Evolutionary conservation across 2,888 invertebrate species (phyloP).

Genomic region (Drosophila merina): DNA sequence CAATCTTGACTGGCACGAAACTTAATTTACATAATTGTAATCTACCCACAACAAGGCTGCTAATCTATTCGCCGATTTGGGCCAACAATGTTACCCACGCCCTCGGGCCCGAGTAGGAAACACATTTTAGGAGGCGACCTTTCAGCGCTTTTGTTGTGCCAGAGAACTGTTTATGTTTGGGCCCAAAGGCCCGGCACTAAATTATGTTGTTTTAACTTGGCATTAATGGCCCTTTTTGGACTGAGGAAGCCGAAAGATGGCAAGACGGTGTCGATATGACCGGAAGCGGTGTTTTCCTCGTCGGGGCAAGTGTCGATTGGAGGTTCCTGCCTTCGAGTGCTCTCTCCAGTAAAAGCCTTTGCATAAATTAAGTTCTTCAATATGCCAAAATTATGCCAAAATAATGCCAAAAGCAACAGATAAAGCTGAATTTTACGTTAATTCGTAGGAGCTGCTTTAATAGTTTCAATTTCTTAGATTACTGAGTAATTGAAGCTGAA

Average conservation of each 20-base stretch:
- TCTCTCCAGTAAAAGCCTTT: constrained; percentile 25
- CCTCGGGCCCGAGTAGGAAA: constrained; percentile 1
- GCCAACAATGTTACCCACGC: constrained; percentile 36
- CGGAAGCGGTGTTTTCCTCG: constrained; percentile 54
- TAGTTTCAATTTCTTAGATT: neutral
- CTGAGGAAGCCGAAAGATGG: constrained; percentile 23
- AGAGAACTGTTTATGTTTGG: constrained; percentile 63
- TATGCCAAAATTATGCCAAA: neutral
- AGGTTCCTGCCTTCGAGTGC: constrained; percentile 24
- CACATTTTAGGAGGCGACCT: constrained; percentile 40
- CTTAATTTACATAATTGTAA: constrained; percentile 34
- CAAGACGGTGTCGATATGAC: constrained; percentile 54
- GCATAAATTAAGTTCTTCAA: constrained; percentile 53
- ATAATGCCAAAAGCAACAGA: neutral
- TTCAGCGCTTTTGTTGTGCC: constrained; percentile 47
- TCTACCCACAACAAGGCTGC: constrained; percentile 29
- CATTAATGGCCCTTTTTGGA: constrained; percentile 58
- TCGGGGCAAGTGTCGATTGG: constrained; percentile 15
- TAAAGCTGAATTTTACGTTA: constrained; percentile 5
- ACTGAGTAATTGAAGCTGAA: neutral
- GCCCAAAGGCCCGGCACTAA: constrained; percentile 57
- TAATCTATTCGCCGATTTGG: constrained; percentile 28
- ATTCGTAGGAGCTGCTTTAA: neutral
- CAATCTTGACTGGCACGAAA: constrained; percentile 4
- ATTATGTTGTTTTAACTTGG: constrained; percentile 71